phyloP scores from a whole-genome alignment of 2,113 vertebrate genomes.

The Crypturellus undulatus region DNA sequence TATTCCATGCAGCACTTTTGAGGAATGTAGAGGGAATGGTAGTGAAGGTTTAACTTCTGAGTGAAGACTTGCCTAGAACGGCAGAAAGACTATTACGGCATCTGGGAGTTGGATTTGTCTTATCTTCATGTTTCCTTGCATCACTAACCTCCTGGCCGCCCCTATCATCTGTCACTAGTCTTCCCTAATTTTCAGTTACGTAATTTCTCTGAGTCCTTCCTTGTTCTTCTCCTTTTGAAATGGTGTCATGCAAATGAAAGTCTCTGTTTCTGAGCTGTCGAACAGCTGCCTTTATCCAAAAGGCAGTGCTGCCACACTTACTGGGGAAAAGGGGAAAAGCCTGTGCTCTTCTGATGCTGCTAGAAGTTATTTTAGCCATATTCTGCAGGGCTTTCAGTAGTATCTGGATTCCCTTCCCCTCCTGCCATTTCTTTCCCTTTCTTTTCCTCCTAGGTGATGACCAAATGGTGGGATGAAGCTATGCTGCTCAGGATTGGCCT shows the following conservation, averaged over 20 bases:
- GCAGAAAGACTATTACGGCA: background rate
- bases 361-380: accelerated
- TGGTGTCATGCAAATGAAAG: background rate
- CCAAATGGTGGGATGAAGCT: conserved; percentile 77
- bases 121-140: background rate
- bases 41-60: background rate
- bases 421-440: background rate
- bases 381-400: background rate
- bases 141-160: background rate
- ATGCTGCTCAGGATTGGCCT: conserved; percentile 68
- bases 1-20: background rate
- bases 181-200: background rate
- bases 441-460: conserved; percentile 69
- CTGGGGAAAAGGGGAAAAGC: background rate
- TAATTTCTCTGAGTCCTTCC: background rate
- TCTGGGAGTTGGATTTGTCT: background rate
- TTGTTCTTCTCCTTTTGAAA: background rate
- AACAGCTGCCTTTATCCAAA: background rate
- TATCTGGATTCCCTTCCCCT: background rate
- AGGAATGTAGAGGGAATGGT: background rate
- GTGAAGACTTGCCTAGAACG: background rate
- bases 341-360: background rate
- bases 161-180: background rate
- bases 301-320: background rate
- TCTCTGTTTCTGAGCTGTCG: background rate